Evolutionary conservation across 35 echinoderm and acorn worm genomes (phyloP).

Genomic region (Anneissia japonica): DNA sequence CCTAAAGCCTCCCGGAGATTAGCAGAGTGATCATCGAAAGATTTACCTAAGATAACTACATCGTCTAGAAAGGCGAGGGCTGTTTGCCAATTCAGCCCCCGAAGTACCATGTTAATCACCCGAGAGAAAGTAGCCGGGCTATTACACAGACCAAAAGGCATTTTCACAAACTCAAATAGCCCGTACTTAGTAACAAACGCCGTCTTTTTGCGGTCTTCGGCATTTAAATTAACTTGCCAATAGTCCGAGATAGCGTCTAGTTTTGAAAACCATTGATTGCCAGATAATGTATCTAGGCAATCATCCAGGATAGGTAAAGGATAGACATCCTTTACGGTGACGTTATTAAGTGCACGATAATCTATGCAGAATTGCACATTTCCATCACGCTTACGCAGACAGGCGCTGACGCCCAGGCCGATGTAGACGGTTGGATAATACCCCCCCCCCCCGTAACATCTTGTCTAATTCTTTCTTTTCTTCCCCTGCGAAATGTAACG

Average conservation of each 20-base stretch:
- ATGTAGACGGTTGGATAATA: slow-evolving; percentile 14
- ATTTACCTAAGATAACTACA: slow-evolving; percentile 7
- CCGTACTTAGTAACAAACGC: slow-evolving; percentile 10
- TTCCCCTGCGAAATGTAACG: slow-evolving; percentile 19
- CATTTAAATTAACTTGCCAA: background rate
- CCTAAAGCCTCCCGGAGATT: background rate
- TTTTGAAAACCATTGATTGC: slow-evolving; percentile 16
- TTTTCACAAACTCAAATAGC: background rate
- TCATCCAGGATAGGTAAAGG: slow-evolving; percentile 28
- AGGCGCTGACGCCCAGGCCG: background rate
- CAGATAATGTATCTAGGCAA: background rate
- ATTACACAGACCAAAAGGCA: slow-evolving; percentile 18
- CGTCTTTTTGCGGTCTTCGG: background rate
- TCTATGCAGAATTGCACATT: no score
- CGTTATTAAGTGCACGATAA: no score
- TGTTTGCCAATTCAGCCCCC: slow-evolving; percentile 19
- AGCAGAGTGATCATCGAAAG: slow-evolving; percentile 6
- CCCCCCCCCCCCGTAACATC: background rate
- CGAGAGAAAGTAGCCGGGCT: slow-evolving; percentile 4
- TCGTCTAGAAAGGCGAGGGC: slow-evolving; percentile 37
- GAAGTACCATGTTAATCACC: slow-evolving; percentile 12
- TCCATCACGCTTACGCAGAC: no score
- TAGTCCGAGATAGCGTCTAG: slow-evolving; percentile 4
- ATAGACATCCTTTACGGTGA: slow-evolving; percentile 18
- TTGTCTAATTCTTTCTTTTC: slow-evolving; percentile 16